Evolutionary conservation across 2,113 vertebrate species (phyloP).

Genomic region (Dryoscopus gambensis): DNA sequence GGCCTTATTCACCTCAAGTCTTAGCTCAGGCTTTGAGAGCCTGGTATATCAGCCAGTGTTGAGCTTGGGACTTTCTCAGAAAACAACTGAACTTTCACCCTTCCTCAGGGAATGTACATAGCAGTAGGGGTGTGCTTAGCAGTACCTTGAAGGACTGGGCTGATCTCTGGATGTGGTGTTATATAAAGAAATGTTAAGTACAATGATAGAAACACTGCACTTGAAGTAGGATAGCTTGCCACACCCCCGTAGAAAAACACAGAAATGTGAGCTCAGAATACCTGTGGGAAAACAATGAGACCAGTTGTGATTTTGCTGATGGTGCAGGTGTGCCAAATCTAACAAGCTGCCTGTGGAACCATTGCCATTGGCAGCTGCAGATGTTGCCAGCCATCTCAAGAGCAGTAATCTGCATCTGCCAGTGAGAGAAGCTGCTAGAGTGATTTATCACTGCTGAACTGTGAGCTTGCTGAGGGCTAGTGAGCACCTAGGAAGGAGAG

Average conservation of each 20-base stretch:
- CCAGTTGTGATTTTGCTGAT: accelerated
- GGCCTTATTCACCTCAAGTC: background rate
- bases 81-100: background rate
- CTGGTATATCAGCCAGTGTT: background rate
- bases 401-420: background rate
- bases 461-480: background rate
- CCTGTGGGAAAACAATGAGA: background rate
- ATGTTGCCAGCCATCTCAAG: background rate
- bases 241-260: background rate
- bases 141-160: background rate
- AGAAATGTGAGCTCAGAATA: background rate
- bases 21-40: background rate
- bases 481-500: background rate
- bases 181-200: background rate
- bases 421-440: background rate
- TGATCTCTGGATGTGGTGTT: background rate
- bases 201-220: background rate
- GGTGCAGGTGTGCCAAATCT: background rate
- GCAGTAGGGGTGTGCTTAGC: background rate
- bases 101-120: background rate
- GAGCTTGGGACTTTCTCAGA: background rate
- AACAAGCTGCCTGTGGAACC: background rate
- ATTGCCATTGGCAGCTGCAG: background rate
- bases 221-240: background rate
- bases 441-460: background rate